Conservation (phyloP, 2,888 invertebrate genomes). For the Parnassius orleans region DNA sequence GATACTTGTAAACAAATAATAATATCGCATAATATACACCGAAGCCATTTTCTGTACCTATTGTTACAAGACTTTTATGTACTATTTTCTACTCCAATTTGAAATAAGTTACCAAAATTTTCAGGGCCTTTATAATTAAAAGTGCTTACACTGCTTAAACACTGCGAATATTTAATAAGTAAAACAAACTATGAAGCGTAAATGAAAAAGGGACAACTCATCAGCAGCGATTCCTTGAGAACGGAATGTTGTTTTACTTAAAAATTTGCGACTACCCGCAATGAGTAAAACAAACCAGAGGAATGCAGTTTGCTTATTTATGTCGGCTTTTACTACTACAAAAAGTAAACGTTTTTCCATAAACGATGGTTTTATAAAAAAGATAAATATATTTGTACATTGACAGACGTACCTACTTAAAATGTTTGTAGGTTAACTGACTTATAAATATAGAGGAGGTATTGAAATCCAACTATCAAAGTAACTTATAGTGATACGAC, state of each 20-base stretch:
- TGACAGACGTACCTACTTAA: background rate
- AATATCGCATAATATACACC: no score
- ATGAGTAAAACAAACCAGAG: conserved; percentile 3
- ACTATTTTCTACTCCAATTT: no score
- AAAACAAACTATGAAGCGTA: conserved; percentile 8
- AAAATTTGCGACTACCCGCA: conserved; percentile 21
- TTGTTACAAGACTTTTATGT: no score
- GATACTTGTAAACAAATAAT: no score
- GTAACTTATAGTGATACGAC: no score
- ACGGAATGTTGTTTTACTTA: conserved; percentile 11
- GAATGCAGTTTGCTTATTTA: conserved; percentile 4
- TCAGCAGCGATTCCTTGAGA: conserved; percentile 8
- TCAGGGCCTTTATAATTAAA: no score
- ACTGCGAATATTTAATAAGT: background rate
- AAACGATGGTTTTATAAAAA: background rate
- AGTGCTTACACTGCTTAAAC: background rate
- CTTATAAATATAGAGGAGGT: no score
- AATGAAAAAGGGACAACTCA: conserved; percentile 3
- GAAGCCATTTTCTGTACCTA: no score
- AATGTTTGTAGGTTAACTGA: no score
- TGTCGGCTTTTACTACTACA: background rate
- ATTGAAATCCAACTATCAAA: no score
- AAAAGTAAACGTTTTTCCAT: background rate
- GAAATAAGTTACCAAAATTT: no score
- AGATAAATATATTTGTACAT: background rate